Evolutionary conservation across 2,797 vertebrate genomes (phyloP).

Genomic region (Rhabdomys pumilio): DNA sequence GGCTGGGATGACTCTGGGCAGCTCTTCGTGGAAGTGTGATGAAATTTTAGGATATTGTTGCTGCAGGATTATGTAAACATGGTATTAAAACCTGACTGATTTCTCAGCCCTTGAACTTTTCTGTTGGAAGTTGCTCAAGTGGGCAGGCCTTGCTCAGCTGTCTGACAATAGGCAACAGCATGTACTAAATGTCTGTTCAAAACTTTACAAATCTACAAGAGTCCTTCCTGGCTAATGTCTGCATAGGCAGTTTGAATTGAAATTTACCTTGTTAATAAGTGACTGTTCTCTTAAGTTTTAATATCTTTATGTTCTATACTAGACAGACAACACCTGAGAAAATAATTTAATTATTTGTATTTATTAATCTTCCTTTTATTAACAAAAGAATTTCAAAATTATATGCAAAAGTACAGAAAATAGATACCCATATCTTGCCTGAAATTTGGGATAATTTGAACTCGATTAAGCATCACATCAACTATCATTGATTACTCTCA

Average conservation of each 20-base stretch:
- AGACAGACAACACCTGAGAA: not conserved
- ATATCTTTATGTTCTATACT: not conserved
- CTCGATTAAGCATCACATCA: not conserved
- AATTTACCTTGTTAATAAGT: not conserved
- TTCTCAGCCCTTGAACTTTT: not conserved
- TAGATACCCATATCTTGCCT: not conserved
- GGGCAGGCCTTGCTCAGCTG: not conserved
- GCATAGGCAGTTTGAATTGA: not conserved
- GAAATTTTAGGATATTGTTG: not conserved
- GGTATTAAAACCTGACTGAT: not conserved
- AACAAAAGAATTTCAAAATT: not conserved
- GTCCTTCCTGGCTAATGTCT: not conserved
- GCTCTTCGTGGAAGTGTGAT: not conserved
- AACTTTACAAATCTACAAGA: not conserved
- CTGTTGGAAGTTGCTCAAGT: too few species aligned
- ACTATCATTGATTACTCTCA: not conserved
- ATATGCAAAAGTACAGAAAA: not conserved
- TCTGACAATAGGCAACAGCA: not conserved
- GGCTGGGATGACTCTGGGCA: not conserved
- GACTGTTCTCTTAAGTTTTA: not conserved
- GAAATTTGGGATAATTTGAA: not conserved
- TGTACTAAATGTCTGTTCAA: not conserved
- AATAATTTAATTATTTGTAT: not conserved
- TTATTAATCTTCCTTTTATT: constrained; percentile 9
- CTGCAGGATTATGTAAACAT: not conserved